A percentile compares a stretch with the other conserved stretches of the same genome.
Conservation (phyloP, 2,113 vertebrate genomes). For the Burhinus bistriatus region DNA sequence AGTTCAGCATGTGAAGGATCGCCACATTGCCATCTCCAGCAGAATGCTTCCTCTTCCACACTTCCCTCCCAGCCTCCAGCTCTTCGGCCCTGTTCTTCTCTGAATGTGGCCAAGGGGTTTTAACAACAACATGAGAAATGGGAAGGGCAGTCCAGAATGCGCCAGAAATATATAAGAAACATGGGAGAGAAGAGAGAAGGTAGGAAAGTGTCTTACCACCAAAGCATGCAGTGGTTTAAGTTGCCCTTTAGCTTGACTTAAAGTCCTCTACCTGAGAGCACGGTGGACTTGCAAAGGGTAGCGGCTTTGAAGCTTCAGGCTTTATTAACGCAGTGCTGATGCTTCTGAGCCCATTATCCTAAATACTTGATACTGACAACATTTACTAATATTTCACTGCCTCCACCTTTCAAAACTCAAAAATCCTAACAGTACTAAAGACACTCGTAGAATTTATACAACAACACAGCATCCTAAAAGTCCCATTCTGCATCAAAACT, state of each 20-base stretch:
- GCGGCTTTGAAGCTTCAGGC: background rate
- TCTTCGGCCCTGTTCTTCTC: background rate
- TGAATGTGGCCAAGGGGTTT: background rate
- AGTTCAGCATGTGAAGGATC: background rate
- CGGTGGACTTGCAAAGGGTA: accelerated
- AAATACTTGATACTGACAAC: background rate
- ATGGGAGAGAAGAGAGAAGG: background rate
- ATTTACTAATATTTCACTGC: background rate
- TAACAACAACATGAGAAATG: background rate
- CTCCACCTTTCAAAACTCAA: background rate
- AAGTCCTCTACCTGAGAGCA: background rate
- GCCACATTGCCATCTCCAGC: accelerated
- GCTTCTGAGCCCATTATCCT: background rate
- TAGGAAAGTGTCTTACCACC: background rate
- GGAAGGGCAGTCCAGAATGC: background rate
- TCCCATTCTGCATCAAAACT: background rate
- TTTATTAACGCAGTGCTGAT: background rate
- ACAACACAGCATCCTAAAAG: background rate
- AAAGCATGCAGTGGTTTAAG: background rate
- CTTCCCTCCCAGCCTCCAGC: background rate
- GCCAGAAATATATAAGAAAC: background rate
- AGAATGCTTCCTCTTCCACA: background rate
- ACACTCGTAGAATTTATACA: background rate
- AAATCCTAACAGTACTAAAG: background rate
- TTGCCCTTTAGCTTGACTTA: background rate